These are phyloP conservation scores for Oceanodroma leucorhoa DNA, from an alignment of 2,797 vertebrate species.

Conservation along the genomic window DNA sequence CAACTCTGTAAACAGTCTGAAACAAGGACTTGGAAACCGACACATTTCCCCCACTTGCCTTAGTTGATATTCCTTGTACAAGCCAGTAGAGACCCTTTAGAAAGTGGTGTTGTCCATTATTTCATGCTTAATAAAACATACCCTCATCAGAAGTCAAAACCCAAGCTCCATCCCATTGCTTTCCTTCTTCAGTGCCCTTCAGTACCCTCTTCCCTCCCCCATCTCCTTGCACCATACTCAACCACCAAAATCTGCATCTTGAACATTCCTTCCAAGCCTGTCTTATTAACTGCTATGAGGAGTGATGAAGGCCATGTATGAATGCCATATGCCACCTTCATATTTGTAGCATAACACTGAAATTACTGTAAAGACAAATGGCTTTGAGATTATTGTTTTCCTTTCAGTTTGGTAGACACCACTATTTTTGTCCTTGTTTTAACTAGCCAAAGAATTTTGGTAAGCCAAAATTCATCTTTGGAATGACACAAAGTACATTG, in stretches of 20 bases:
- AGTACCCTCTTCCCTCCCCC: not conserved
- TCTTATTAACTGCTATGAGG: not conserved
- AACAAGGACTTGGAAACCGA: not conserved
- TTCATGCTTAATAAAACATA: not conserved
- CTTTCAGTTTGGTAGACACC: slow-evolving; percentile 14
- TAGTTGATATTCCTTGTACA: not conserved
- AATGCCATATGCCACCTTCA: not conserved
- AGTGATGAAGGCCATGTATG: not conserved
- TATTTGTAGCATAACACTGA: not conserved
- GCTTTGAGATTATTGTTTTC: not conserved
- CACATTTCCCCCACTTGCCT: not conserved
- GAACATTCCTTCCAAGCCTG: not conserved
- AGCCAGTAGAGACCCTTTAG: not conserved
- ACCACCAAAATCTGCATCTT: not conserved
- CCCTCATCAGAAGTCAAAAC: not conserved
- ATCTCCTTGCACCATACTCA: not conserved
- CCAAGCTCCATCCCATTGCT: not conserved
- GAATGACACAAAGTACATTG: slow-evolving; percentile 1
- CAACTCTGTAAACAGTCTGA: not conserved
- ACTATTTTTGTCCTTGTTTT: slow-evolving; percentile 37
- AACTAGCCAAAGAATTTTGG: slow-evolving; percentile 25
- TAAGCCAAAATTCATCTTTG: slow-evolving; percentile 17
- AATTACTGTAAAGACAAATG: not conserved
- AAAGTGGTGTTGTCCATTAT: not conserved
- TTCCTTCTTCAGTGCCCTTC: not conserved